These are phyloP conservation scores for Mesoclemmys tuberculata DNA, from an alignment of 2,113 vertebrate species.

Conservation along the genomic window DNA sequence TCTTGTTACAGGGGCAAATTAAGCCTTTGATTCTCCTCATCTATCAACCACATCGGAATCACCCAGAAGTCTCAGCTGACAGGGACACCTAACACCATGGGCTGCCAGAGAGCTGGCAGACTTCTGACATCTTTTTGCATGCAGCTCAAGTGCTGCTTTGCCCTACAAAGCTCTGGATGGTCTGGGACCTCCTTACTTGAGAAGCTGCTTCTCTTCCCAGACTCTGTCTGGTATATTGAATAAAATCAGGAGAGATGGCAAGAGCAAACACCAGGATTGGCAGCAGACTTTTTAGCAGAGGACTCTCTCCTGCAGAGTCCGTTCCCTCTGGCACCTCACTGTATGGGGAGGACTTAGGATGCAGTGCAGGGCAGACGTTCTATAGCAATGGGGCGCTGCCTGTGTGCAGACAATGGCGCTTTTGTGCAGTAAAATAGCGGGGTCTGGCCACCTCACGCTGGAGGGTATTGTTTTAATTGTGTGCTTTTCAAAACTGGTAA, in stretches of 20 bases:
- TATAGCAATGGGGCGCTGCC: not conserved
- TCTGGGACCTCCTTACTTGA: not conserved
- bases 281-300: not conserved
- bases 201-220: not conserved
- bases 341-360: not conserved
- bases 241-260: not conserved
- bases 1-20: not conserved
- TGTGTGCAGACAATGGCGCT: not conserved
- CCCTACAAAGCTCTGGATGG: not conserved
- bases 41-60: not conserved
- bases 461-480: not conserved
- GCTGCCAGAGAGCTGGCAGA: not conserved
- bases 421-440: rapidly evolving
- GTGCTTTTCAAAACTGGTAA: not conserved
- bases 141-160: not conserved
- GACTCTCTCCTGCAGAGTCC: not conserved
- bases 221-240: rapidly evolving
- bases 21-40: too few species aligned
- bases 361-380: not conserved
- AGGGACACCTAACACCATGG: not conserved
- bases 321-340: not conserved
- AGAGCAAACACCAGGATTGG: not conserved
- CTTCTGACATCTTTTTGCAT: not conserved
- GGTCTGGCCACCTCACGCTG: not conserved
- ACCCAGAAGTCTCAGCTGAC: not conserved